phyloP scores from a whole-genome alignment of 2,888 invertebrate genomes.

The Bugulina stolonifera region DNA sequence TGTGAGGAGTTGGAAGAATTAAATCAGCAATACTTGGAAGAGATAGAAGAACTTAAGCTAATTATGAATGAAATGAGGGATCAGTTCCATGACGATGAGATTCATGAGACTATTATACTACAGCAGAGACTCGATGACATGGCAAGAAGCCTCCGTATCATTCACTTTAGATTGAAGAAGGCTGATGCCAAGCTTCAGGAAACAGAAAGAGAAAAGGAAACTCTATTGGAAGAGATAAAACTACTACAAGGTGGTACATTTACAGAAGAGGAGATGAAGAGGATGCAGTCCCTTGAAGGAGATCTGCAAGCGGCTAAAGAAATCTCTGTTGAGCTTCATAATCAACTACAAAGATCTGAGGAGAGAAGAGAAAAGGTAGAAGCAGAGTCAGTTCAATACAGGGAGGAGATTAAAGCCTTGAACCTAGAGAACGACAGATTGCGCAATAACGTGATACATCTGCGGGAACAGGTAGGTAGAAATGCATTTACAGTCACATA shows the following conservation, averaged over 20 bases:
- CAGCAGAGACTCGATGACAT: conserved; percentile 24
- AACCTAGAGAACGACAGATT: conserved; percentile 17
- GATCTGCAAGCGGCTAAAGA: conserved; percentile 18
- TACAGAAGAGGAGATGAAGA: conserved; percentile 3
- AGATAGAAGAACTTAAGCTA: conserved; percentile 20
- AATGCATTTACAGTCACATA: no score
- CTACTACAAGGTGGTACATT: conserved; percentile 19
- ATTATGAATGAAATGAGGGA: conserved; percentile 24
- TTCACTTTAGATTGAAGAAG: conserved; percentile 19
- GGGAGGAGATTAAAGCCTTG: not conserved
- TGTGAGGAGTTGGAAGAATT: conserved; percentile 22
- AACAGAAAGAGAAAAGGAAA: conserved; percentile 19
- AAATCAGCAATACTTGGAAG: conserved; percentile 14
- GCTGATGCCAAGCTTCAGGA: conserved; percentile 20
- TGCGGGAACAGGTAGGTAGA: conserved; percentile 16
- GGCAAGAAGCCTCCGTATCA: conserved; percentile 13
- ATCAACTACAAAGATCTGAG: conserved; percentile 9
- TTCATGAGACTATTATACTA: conserved; percentile 24
- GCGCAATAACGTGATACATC: not conserved
- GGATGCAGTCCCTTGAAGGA: conserved; percentile 19
- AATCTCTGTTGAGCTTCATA: conserved; percentile 21
- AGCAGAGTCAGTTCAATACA: not conserved
- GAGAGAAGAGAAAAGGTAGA: conserved; percentile 17
- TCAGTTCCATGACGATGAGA: conserved; percentile 24
- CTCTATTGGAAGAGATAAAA: conserved; percentile 16